Evolutionary conservation across 2,113 vertebrate species (phyloP).

Genomic region (Tiliqua scincoides): DNA sequence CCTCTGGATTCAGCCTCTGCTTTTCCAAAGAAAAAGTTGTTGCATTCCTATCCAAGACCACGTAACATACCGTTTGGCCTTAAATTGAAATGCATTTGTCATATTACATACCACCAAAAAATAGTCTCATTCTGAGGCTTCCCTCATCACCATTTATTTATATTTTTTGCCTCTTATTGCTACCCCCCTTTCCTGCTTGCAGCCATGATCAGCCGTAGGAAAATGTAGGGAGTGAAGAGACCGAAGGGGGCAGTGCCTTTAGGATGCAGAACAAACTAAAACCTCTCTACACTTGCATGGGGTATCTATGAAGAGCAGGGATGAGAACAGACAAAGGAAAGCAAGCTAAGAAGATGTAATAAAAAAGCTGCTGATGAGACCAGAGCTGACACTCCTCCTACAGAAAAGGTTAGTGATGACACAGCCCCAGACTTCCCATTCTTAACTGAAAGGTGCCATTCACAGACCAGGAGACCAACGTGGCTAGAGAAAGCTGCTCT

Average conservation of each 20-base stretch:
- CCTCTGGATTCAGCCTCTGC: no score
- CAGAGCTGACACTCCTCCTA: neutral
- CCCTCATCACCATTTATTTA: neutral
- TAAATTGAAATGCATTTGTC: neutral
- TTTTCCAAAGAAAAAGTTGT: no score
- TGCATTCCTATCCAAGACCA: no score
- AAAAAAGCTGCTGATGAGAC: neutral
- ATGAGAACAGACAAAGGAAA: no score
- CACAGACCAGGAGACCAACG: neutral
- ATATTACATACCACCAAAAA: neutral
- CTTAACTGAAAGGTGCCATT: neutral
- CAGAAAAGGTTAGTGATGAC: neutral
- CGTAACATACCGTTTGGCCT: no score
- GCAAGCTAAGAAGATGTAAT: neutral
- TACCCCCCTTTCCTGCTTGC: neutral
- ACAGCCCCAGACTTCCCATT: neutral
- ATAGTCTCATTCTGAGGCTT: no score
- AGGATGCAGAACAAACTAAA: neutral
- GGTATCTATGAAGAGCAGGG: neutral
- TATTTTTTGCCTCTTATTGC: neutral
- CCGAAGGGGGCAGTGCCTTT: neutral
- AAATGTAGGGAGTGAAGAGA: neutral
- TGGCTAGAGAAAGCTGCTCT: no score
- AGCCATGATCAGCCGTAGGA: neutral
- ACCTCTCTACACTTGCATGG: neutral